Percentiles rank a stretch among this genome's conserved stretches.
Conservation (phyloP, 2,888 invertebrate genomes). For the Harmothoe impar region DNA sequence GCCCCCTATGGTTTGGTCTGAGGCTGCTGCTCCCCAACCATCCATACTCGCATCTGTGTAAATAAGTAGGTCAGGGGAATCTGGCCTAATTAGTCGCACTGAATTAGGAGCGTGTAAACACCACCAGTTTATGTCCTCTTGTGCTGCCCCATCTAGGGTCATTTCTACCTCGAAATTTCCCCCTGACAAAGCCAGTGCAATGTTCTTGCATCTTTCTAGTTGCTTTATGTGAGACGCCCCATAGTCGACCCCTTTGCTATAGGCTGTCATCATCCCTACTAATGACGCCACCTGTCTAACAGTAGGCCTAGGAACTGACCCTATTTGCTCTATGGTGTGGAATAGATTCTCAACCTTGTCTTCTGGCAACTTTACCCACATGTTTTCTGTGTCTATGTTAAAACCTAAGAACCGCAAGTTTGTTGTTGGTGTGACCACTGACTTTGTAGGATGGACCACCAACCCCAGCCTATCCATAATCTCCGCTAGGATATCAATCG, state of each 20-base stretch:
- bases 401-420: no score
- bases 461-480: no score
- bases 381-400: no score
- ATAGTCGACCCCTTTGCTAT: neutral
- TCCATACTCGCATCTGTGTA: neutral
- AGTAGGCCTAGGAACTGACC: no score
- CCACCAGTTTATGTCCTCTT: neutral
- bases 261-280: neutral
- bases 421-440: no score
- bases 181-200: neutral
- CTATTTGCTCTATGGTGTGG: no score
- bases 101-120: neutral
- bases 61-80: neutral
- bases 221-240: neutral
- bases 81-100: neutral
- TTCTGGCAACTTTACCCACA: no score
- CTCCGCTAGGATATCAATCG: no score
- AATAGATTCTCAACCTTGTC: no score
- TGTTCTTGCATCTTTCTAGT: neutral
- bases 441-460: no score
- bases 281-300: neutral
- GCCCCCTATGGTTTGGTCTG: no score
- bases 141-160: neutral
- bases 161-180: no score
- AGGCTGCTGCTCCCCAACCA: neutral